These are phyloP conservation scores for Morone saxatilis DNA, from an alignment of 2,113 vertebrate species.

Conservation along the genomic window DNA sequence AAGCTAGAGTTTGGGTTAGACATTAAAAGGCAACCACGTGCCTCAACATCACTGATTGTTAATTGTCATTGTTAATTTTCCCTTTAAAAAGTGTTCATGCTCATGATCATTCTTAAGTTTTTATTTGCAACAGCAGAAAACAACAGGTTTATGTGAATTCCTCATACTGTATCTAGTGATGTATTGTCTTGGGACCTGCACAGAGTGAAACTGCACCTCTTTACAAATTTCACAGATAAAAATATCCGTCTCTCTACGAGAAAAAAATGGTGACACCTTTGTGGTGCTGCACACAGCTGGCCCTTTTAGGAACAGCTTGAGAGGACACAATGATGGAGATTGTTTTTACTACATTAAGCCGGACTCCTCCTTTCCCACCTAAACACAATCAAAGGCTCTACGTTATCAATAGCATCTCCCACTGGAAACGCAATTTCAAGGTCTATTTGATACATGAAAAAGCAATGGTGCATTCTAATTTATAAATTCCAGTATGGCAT, in stretches of 20 bases:
- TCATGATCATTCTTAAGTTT: background rate
- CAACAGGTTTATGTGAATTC: background rate
- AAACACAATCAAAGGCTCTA: constrained; percentile 70
- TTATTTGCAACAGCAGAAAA: background rate
- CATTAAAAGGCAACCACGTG: background rate
- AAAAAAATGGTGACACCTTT: constrained; percentile 35
- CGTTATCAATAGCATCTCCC: constrained; percentile 64
- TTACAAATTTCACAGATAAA: constrained; percentile 31
- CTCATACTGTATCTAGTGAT: background rate
- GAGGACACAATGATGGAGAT: constrained; percentile 45
- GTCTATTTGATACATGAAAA: constrained; percentile 69
- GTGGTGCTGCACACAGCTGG: constrained; percentile 53
- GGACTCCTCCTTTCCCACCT: constrained; percentile 40
- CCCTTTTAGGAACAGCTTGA: constrained; percentile 61
- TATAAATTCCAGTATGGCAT: constrained; percentile 22
- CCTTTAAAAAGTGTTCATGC: background rate
- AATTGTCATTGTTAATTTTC: background rate
- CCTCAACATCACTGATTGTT: background rate
- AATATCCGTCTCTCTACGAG: background rate
- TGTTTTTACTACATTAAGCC: constrained; percentile 67
- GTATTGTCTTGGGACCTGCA: background rate
- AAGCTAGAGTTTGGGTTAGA: background rate
- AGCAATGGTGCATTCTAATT: constrained; percentile 59
- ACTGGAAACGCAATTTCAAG: constrained; percentile 76
- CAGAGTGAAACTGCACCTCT: background rate